Evolutionary conservation across 2,888 invertebrate species (phyloP), one percentile per base, ranked within the genome.

Genomic region (Eurytoma californica): DNA sequence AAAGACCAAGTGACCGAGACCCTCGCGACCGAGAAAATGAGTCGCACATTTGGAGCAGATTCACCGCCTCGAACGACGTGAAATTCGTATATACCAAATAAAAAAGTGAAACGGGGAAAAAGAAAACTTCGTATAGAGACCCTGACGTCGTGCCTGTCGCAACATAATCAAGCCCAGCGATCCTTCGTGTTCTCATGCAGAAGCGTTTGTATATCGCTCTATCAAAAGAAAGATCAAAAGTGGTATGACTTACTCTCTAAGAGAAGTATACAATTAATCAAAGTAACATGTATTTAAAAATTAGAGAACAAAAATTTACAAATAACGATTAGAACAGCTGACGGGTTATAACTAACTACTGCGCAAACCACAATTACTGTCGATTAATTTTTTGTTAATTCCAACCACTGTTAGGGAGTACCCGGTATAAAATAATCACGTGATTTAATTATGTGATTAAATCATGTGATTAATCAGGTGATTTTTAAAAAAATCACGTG

Each of bases 101-200:
- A n/a, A 39, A 14, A 60, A 30, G 18, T 63, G 49, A 14, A 24
- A 68, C 1, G 24, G 20, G 47, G 28, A 18, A 47, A 76, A 55
- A 76, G 14, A 67, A 51, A 47, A 58, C 24, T 65, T 58, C 30
- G 66, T 14, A 69, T 24, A 53, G 30, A 65, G 14, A 58, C 55
- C 68, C 30, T 58, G 70, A 80, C 65, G 68, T 3, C 39, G 63
- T 63, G 39, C 18, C n/a, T 18, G 39, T 16, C 30, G 28, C 18
- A 77, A 79, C 66, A 72, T 66, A 20, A 58, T 75, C 69, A 72
- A 80, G 77, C 75, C 79, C 79, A 78, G 79, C 66, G 58, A 78
- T 82, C 80, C 82, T 82, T 82, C 68, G 82, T 39, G 81, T 74
- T 81, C 78, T 82, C 83, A 83, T 84, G 83, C 84, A 83, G 74